phyloP scores from a whole-genome alignment of 2,888 invertebrate genomes.

The Acanthosoma haemorrhoidale region DNA sequence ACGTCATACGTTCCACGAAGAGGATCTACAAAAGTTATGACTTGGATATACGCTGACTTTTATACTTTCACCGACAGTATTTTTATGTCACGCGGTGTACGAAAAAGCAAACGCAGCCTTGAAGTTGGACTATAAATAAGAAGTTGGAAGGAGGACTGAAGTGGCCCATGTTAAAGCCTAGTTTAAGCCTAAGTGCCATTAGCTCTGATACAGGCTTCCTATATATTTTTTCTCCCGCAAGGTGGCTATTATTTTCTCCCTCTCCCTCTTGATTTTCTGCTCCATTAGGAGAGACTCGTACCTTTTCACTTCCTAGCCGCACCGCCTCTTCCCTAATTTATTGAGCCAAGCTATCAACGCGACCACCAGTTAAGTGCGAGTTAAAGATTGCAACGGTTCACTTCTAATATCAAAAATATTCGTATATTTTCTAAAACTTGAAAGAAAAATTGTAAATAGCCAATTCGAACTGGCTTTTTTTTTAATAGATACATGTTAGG shows the following conservation, averaged over 20 bases:
- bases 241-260: neutral
- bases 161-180: neutral
- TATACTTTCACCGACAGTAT: no score
- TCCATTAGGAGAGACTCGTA: neutral
- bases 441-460: no score
- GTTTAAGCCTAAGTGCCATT: conserved; percentile 6
- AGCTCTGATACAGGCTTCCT: conserved; percentile 18
- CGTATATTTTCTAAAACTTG: no score
- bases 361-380: no score
- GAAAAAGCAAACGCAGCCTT: no score
- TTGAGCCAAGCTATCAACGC: neutral
- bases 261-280: neutral
- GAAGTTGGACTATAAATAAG: neutral
- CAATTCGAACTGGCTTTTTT: no score
- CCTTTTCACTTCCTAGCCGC: neutral
- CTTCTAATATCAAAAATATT: neutral
- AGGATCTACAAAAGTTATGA: no score
- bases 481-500: no score
- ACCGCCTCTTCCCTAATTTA: neutral
- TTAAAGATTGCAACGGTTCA: neutral
- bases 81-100: no score
- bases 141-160: neutral
- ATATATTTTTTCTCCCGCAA: neutral
- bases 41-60: no score
- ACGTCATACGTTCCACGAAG: no score